A percentile compares a stretch with the other conserved stretches of the same genome.
These are phyloP conservation scores for Syrphus vitripennis DNA, from an alignment of 2,888 invertebrate genomes.

Conservation along the genomic window DNA sequence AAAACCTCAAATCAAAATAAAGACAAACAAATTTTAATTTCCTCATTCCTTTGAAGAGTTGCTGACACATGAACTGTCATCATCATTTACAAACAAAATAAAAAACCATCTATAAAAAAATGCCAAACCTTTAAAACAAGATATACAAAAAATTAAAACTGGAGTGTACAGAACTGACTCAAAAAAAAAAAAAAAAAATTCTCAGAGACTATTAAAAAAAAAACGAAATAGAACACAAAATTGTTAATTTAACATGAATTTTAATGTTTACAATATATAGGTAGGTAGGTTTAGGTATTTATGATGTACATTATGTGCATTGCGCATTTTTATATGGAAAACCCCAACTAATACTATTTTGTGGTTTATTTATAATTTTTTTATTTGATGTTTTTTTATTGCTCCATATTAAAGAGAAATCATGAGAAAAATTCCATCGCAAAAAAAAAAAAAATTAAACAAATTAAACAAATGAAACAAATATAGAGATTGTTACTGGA, in stretches of 20 bases:
- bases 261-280: conserved; percentile 15
- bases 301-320: neutral
- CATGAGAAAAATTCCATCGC: conserved; percentile 17
- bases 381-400: conserved; percentile 8
- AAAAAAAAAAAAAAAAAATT: neutral
- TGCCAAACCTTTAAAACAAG: conserved; percentile 16
- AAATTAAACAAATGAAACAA: conserved; percentile 7
- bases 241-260: conserved; percentile 11
- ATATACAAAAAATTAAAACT: neutral
- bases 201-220: neutral
- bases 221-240: neutral
- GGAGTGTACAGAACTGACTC: neutral
- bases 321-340: neutral
- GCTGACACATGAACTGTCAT: conserved; percentile 30
- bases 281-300: no score
- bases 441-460: neutral
- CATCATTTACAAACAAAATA: conserved; percentile 23
- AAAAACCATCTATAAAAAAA: conserved; percentile 20
- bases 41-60: neutral
- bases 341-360: neutral
- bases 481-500: conserved; percentile 1
- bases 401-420: neutral
- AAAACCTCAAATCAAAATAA: neutral
- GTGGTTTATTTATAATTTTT: neutral
- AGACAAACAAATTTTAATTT: conserved; percentile 8